Evolutionary conservation across 2,113 vertebrate species (phyloP).

Genomic region (Cyrtonyx montezumae): DNA sequence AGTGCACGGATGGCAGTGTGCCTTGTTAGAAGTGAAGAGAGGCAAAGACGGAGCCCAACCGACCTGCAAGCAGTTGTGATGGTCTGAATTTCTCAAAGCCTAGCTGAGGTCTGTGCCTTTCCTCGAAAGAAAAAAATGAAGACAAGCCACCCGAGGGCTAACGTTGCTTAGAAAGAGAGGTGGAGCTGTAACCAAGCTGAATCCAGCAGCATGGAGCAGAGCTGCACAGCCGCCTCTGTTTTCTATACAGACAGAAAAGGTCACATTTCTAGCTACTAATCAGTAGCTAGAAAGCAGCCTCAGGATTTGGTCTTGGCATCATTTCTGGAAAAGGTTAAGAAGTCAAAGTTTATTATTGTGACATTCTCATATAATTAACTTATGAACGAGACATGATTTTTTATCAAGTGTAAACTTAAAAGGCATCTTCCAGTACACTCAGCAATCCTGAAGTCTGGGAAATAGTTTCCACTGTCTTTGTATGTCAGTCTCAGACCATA

Average conservation of each 20-base stretch:
- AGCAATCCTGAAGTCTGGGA: not conserved
- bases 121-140: not conserved
- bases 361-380: slow-evolving; percentile 64
- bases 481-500: not conserved
- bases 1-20: not conserved
- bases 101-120: not conserved
- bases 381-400: not conserved
- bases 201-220: slow-evolving; percentile 19
- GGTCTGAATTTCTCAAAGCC: not conserved
- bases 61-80: not conserved
- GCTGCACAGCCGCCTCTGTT: not conserved
- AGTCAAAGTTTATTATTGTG: slow-evolving; percentile 64
- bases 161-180: slow-evolving; percentile 22
- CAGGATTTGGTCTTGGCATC: slow-evolving; percentile 62
- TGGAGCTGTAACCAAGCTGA: slow-evolving; percentile 35
- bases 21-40: not conserved
- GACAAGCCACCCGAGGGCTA: not conserved
- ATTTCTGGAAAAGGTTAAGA: slow-evolving; percentile 63
- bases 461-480: not conserved
- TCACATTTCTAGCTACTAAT: slow-evolving; percentile 62
- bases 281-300: slow-evolving; percentile 57
- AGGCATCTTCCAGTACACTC: not conserved
- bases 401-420: slow-evolving; percentile 38
- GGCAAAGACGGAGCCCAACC: not conserved
- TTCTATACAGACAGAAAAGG: slow-evolving; percentile 54